These are phyloP conservation scores for Drosophila pectinifera DNA, from an alignment of 1,140 invertebrate genomes.

Conservation along the genomic window DNA sequence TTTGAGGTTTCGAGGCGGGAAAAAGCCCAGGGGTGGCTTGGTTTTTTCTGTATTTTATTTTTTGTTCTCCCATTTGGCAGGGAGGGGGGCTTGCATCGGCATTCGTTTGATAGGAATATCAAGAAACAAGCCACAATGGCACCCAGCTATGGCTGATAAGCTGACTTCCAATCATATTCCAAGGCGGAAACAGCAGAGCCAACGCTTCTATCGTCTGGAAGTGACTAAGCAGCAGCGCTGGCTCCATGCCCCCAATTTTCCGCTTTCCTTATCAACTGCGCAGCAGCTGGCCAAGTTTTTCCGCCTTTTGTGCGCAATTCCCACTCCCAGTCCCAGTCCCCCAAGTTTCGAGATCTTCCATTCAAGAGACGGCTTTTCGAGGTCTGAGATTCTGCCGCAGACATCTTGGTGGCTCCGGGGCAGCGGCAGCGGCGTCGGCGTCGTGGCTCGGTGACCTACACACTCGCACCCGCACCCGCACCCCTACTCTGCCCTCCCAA, in stretches of 20 bases:
- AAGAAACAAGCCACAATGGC: not conserved
- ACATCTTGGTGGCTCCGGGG: slow-evolving; percentile 33
- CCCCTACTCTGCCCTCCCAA: not conserved
- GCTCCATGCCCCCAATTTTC: slow-evolving; percentile 2
- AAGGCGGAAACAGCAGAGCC: slow-evolving; percentile 55
- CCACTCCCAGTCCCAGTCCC: slow-evolving; percentile 3
- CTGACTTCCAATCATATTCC: slow-evolving; percentile 58
- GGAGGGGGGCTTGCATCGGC: slow-evolving; percentile 4
- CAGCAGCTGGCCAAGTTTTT: slow-evolving; percentile 50
- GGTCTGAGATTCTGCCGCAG: slow-evolving; percentile 42
- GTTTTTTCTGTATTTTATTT: not conserved
- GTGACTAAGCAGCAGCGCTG: slow-evolving; percentile 59
- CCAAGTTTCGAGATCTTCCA: slow-evolving; percentile 18
- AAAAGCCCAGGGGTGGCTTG: slow-evolving; percentile 43
- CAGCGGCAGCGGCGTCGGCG: slow-evolving; percentile 31
- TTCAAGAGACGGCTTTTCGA: slow-evolving; percentile 37
- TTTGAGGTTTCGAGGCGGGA: slow-evolving; percentile 34
- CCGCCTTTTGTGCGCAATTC: slow-evolving; percentile 42
- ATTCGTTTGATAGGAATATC: slow-evolving; percentile 16
- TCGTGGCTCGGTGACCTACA: slow-evolving; percentile 72
- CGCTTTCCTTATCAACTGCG: slow-evolving; percentile 40
- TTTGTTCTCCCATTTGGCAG: not conserved
- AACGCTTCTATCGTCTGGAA: slow-evolving; percentile 42
- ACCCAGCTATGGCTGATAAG: slow-evolving; percentile 48
- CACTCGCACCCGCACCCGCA: slow-evolving; percentile 32